Percentiles rank a stretch among this genome's conserved stretches.
phyloP scores from a whole-genome alignment of 2,888 invertebrate genomes.

The Drosophila dives region DNA sequence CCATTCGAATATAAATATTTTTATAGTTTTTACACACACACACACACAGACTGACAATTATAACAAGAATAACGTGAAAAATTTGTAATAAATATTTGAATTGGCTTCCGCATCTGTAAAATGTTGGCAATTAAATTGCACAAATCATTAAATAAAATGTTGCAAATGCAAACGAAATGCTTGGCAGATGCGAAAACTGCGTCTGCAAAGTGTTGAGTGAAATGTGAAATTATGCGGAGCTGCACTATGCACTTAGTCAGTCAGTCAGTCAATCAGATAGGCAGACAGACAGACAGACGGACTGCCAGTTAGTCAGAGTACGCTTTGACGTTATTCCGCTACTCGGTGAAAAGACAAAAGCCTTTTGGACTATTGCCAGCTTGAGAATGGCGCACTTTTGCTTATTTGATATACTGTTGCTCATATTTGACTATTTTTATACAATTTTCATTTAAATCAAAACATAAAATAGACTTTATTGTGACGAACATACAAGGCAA shows the following conservation, averaged over 20 bases:
- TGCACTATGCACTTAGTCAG: conserved; percentile 1
- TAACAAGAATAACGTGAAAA: not conserved
- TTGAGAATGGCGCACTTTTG: conserved; percentile 68
- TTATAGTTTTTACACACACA: not conserved
- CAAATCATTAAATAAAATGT: conserved; percentile 25
- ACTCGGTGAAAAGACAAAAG: conserved; percentile 44
- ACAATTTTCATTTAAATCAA: conserved; percentile 36
- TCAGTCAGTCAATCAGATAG: not conserved
- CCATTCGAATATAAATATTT: conserved; percentile 1
- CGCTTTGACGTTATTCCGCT: conserved; percentile 43
- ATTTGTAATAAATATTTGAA: conserved; percentile 11
- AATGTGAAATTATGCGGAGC: conserved; percentile 12
- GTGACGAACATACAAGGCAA: not conserved
- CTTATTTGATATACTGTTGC: conserved; percentile 56
- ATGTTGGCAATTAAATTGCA: conserved; percentile 40
- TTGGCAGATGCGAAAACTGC: conserved; percentile 20
- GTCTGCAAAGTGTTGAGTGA: conserved; percentile 10
- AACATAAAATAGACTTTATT: conserved; percentile 21
- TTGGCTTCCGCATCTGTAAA: conserved; percentile 47
- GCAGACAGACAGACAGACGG: not conserved
- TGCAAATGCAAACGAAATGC: conserved; percentile 2
- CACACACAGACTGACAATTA: not conserved
- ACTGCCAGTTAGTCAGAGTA: conserved; percentile 31
- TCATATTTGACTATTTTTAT: conserved; percentile 52
- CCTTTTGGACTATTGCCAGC: conserved; percentile 63